Percentiles rank a stretch among this genome's conserved stretches.
These are phyloP conservation scores for Patella pellucida DNA, from an alignment of 2,888 invertebrate species.

Conservation along the genomic window DNA sequence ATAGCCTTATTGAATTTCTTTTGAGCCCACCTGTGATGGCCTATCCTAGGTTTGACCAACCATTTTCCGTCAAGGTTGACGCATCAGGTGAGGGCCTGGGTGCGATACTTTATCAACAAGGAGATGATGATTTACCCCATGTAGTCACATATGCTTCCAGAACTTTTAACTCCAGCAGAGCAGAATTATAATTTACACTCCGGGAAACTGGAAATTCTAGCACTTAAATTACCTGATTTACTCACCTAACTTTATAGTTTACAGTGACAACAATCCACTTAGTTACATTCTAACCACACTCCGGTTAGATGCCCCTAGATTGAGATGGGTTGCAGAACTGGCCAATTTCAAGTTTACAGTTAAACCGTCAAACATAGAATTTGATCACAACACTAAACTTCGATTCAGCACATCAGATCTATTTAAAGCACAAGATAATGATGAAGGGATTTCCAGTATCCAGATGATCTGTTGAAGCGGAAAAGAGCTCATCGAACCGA, in stretches of 20 bases:
- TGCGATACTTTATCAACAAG: slow-evolving; percentile 44
- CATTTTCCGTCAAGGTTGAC: slow-evolving; percentile 58
- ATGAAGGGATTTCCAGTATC: slow-evolving; percentile 12
- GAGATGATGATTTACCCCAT: slow-evolving; percentile 22
- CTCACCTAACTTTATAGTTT: slow-evolving; percentile 29
- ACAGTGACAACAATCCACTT: slow-evolving; percentile 34
- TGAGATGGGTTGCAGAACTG: slow-evolving; percentile 31
- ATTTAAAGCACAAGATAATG: slow-evolving; percentile 16
- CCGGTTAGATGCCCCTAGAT: slow-evolving; percentile 31
- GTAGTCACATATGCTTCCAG: slow-evolving; percentile 43
- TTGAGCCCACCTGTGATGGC: not conserved
- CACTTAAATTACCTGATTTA: slow-evolving; percentile 39
- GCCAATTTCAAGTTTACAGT: slow-evolving; percentile 24
- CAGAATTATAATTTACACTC: slow-evolving; percentile 42
- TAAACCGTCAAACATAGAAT: slow-evolving; percentile 4
- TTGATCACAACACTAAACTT: not conserved
- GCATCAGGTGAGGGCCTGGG: slow-evolving; percentile 38
- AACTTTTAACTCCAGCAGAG: slow-evolving; percentile 40
- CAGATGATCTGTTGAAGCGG: slow-evolving; percentile 8
- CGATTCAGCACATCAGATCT: slow-evolving; percentile 3
- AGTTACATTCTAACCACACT: slow-evolving; percentile 28
- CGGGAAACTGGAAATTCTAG: slow-evolving; percentile 37
- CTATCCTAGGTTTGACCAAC: no score
- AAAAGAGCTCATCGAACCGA: not conserved
- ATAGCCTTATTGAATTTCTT: not conserved